Percentiles rank a stretch among this genome's conserved stretches.
phyloP scores from a whole-genome alignment of 2,797 vertebrate species.

The Acridotheres tristis region DNA sequence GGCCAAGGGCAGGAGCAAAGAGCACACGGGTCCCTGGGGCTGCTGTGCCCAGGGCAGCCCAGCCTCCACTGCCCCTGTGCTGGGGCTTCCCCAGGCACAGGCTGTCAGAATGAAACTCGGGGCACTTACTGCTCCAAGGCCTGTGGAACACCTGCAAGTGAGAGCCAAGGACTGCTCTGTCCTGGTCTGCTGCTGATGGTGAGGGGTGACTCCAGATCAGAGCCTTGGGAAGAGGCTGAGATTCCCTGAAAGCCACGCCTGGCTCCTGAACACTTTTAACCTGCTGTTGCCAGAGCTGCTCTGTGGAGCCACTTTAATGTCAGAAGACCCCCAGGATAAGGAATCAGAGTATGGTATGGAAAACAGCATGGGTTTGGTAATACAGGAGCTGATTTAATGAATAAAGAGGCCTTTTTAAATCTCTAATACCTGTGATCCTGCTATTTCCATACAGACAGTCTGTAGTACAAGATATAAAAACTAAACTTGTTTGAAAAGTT shows the following conservation, averaged over 20 bases:
- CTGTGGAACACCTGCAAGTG: not conserved
- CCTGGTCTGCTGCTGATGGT: not conserved
- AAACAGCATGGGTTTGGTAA: not conserved
- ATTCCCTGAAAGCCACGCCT: not conserved
- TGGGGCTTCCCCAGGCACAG: not conserved
- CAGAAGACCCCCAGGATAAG: not conserved
- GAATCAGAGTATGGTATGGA: not conserved
- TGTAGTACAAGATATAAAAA: not conserved
- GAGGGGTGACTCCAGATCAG: not conserved
- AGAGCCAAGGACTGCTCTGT: not conserved
- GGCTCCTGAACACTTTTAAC: not conserved
- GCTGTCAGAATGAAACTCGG: not conserved
- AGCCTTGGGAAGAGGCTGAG: not conserved
- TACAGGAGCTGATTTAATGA: not conserved
- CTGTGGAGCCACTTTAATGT: rapidly evolving
- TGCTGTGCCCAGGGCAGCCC: not conserved
- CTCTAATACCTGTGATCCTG: not conserved
- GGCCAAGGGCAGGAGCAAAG: not conserved
- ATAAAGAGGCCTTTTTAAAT: not conserved
- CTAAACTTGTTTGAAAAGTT: not conserved
- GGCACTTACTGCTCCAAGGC: no score
- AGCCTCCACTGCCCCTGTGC: rapidly evolving
- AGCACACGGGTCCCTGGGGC: rapidly evolving
- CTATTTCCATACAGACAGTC: not conserved
- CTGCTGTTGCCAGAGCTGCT: not conserved